Evolutionary conservation across 1,140 invertebrate genomes (phyloP), one percentile per base, ranked within the genome.

Genomic region (Artemia franciscana): DNA sequence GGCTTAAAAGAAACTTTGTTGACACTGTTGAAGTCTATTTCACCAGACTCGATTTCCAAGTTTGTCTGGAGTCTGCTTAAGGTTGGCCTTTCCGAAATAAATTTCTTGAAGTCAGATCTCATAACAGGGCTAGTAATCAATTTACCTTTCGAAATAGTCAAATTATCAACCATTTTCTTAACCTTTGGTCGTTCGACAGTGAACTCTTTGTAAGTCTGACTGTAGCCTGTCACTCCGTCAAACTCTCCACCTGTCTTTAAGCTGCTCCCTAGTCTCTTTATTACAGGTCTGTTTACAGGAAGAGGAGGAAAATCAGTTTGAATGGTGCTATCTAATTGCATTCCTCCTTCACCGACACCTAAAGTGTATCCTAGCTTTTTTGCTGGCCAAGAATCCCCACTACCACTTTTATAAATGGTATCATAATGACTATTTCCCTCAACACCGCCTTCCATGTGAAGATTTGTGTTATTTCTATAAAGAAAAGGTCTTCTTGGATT

Each of bases 151-250:
- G 26, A 60, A 27, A 15, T 27, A 1, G 58, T 3, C n/a, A 63
- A 23, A 28, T 63, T 63, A 25, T 63, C 62, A n/a, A 58, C 25
- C 12, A 63, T 23, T 24, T 59, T 63, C 26, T 63, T 63, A 18
- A 63, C 23, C 15, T 58, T 25, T 25, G 62, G 62, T 23, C 57
- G 56, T 24, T 63, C 62, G 26, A 25, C 57, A 24, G 15, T 25
- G 25, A 63, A 28, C 26, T 58, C 23, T 0, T 23, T 24, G 24
- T 58, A 63, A 25, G 57, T 57, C 15, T 63, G 56, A 24, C 58
- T 18, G 26, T 24, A 26, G 24, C 27, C 27, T 24, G n/a, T 24
- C 2, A 9, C 26, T 18, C 18, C 60, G 24, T 60, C 60, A 4
- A 60, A 60, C 1, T 60, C 24, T 21, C 60, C 60, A 18, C 26